Evolutionary conservation across 2,797 vertebrate genomes (phyloP).

Genomic region (Rhinogobio ventralis): DNA sequence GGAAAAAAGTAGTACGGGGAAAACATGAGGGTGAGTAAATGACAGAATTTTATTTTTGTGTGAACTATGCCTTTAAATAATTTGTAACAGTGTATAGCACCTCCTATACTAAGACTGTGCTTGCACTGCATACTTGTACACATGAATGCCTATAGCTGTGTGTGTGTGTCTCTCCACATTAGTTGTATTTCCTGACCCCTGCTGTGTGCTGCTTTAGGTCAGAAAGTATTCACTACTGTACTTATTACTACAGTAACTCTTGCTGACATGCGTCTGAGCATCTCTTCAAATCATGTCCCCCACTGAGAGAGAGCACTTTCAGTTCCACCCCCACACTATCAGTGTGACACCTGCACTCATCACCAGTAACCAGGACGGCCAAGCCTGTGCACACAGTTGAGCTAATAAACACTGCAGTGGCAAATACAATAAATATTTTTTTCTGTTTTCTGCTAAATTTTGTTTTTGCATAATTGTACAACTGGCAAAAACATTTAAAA

Average conservation of each 20-base stretch:
- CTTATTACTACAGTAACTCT: background rate
- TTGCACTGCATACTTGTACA: background rate
- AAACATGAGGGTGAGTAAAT: background rate
- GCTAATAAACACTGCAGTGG: background rate
- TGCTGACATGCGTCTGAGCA: constrained; percentile 1
- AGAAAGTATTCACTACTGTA: background rate
- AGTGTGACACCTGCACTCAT: background rate
- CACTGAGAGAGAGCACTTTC: background rate
- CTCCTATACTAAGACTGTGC: background rate
- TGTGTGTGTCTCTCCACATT: background rate
- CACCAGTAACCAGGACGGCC: background rate
- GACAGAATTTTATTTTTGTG: background rate
- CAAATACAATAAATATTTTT: too few species aligned
- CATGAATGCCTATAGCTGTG: too few species aligned
- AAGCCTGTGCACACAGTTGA: background rate
- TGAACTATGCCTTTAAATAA: background rate
- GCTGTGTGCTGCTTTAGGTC: background rate
- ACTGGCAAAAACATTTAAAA: background rate
- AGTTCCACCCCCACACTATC: background rate
- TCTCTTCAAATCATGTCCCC: background rate
- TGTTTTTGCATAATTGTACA: background rate
- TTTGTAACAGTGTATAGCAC: background rate
- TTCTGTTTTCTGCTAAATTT: too few species aligned
- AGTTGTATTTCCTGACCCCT: constrained; percentile 2
- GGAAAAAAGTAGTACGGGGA: too few species aligned